A percentile compares a stretch with the other conserved stretches of the same genome.
Evolutionary conservation across 2,888 invertebrate species (phyloP).

Genomic region (Osmoderma eremita): DNA sequence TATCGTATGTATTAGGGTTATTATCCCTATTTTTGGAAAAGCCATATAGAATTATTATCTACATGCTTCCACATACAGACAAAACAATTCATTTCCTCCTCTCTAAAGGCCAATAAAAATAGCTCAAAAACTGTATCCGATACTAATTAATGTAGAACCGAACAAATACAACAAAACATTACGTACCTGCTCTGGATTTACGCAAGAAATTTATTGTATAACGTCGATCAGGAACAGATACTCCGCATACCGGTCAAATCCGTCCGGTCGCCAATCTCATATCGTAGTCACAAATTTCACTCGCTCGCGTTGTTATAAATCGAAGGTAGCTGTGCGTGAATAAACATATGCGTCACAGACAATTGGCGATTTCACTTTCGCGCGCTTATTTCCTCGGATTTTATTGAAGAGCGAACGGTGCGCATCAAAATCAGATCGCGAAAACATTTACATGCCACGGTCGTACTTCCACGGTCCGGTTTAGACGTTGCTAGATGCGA

Average conservation of each 20-base stretch:
- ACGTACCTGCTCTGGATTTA: too few species aligned
- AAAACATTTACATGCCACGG: conserved; percentile 13
- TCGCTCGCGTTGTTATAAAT: conserved; percentile 26
- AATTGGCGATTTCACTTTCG: conserved; percentile 41
- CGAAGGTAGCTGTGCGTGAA: conserved; percentile 41
- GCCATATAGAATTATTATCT: too few species aligned
- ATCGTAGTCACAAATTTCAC: conserved; percentile 37
- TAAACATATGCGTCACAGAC: conserved; percentile 41
- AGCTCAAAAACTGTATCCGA: too few species aligned
- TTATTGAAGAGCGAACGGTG: conserved; percentile 16
- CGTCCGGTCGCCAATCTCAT: conserved; percentile 15
- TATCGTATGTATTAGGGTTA: too few species aligned
- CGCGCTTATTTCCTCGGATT: conserved; percentile 30
- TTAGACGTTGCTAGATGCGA: conserved; percentile 10
- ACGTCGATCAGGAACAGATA: conserved; percentile 27
- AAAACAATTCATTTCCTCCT: too few species aligned
- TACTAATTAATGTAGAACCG: too few species aligned
- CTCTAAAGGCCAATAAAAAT: too few species aligned
- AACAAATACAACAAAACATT: neutral
- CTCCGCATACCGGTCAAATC: conserved; percentile 16
- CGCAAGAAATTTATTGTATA: conserved; percentile 2
- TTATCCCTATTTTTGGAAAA: too few species aligned
- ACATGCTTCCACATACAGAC: too few species aligned
- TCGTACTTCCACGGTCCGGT: neutral
- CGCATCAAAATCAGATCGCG: conserved; percentile 35